Evolutionary conservation across 2,113 vertebrate species (phyloP).

Genomic region (Ginglymostoma cirratum): DNA sequence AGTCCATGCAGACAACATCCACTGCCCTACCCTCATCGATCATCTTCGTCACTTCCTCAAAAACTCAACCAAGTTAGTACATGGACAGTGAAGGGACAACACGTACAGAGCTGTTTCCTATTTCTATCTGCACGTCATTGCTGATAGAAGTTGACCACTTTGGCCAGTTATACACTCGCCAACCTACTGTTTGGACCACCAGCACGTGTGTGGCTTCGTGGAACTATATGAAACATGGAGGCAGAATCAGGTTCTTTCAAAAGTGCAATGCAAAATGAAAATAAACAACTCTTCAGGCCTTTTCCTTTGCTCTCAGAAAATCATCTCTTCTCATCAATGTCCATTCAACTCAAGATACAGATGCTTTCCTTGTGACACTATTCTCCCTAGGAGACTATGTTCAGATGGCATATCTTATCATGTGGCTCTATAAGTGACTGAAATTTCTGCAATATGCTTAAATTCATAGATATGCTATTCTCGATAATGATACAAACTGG

Average conservation of each 20-base stretch:
- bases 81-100: no score
- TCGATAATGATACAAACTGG: not conserved
- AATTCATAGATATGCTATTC: not conserved
- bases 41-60: no score
- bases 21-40: no score
- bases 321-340: not conserved
- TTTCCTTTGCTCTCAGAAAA: not conserved
- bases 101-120: not conserved
- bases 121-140: not conserved
- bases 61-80: no score
- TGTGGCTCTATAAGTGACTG: not conserved
- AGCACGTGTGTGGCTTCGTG: no score
- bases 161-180: not conserved
- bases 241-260: no score
- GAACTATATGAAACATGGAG: not conserved
- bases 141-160: not conserved
- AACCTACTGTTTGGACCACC: not conserved
- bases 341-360: not conserved
- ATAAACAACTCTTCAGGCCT: not conserved
- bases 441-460: not conserved
- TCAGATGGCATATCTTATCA: no score
- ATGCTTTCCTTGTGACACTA: not conserved
- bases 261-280: no score
- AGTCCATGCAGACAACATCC: no score
- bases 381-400: no score